Conservation (phyloP, 2,797 vertebrate genomes). For the Alouatta caraya region DNA sequence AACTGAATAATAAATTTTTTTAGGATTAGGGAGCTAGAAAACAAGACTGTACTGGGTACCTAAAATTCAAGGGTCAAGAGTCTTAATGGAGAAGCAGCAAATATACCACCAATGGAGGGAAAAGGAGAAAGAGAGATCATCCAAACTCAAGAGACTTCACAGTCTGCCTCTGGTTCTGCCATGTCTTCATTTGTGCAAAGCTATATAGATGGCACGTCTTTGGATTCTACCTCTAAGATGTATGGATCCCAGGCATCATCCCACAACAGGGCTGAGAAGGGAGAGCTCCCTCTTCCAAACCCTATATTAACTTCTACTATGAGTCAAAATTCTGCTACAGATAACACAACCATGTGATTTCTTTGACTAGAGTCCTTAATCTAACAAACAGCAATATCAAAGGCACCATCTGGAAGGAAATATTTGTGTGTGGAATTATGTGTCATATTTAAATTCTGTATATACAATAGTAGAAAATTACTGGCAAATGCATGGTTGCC, state of each 20-base stretch:
- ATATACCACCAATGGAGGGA: background rate
- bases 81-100: background rate
- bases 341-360: background rate
- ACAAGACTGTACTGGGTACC: background rate
- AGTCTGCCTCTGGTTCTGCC: background rate
- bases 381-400: background rate
- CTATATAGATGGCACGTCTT: background rate
- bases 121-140: background rate
- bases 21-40: background rate
- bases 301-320: background rate
- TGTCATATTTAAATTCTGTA: slow-evolving; percentile 45
- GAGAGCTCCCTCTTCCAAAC: background rate
- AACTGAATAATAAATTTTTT: background rate
- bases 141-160: background rate
- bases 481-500: slow-evolving; percentile 12
- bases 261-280: background rate
- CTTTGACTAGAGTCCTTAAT: background rate
- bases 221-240: background rate
- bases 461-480: slow-evolving; percentile 49
- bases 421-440: background rate
- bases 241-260: background rate
- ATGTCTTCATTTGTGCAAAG: background rate
- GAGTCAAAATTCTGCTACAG: slow-evolving; percentile 11
- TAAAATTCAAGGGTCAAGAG: background rate
- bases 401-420: slow-evolving; percentile 41